A percentile compares a stretch with the other conserved stretches of the same genome.
Evolutionary conservation across 1,140 invertebrate species (phyloP).

Genomic region (Lepidurus packardi): DNA sequence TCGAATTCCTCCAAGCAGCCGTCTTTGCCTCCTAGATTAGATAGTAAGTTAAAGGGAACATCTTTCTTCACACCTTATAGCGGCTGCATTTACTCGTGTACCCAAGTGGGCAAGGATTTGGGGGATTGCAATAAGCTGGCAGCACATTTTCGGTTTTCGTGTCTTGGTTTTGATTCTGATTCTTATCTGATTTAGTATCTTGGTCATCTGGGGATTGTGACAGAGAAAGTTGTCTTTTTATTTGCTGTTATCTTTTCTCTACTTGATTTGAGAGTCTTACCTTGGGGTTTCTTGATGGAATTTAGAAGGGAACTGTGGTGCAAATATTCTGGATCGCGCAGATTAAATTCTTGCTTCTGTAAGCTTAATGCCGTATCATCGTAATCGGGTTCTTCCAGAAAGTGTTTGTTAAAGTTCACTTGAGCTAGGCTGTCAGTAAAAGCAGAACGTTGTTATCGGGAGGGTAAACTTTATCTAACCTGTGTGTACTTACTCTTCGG

Average conservation of each 20-base stretch:
- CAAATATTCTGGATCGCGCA: constrained; percentile 83
- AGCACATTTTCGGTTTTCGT: constrained; percentile 86
- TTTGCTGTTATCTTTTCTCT: neutral
- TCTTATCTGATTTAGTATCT: constrained; percentile 50
- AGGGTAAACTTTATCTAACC: neutral
- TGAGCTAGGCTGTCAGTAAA: neutral
- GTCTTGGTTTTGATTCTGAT: constrained; percentile 53
- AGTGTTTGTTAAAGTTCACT: constrained; percentile 50
- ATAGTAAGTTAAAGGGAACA: constrained; percentile 40
- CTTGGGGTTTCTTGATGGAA: constrained; percentile 54
- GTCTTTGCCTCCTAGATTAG: constrained; percentile 56
- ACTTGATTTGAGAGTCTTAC: constrained; percentile 49
- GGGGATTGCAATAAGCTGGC: constrained; percentile 97
- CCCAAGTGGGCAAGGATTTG: constrained; percentile 88
- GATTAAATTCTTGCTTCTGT: constrained; percentile 33
- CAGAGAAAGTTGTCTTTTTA: neutral
- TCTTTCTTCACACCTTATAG: neutral
- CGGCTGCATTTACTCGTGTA: constrained; percentile 46
- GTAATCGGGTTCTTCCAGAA: constrained; percentile 49
- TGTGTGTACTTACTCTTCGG: neutral
- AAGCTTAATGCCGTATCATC: constrained; percentile 56
- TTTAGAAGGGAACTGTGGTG: constrained; percentile 72
- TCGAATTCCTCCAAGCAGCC: constrained; percentile 88
- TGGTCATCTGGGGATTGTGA: neutral
- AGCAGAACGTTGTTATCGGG: neutral